phyloP scores from a whole-genome alignment of 2,888 invertebrate species.

The Perithous albicinctus region DNA sequence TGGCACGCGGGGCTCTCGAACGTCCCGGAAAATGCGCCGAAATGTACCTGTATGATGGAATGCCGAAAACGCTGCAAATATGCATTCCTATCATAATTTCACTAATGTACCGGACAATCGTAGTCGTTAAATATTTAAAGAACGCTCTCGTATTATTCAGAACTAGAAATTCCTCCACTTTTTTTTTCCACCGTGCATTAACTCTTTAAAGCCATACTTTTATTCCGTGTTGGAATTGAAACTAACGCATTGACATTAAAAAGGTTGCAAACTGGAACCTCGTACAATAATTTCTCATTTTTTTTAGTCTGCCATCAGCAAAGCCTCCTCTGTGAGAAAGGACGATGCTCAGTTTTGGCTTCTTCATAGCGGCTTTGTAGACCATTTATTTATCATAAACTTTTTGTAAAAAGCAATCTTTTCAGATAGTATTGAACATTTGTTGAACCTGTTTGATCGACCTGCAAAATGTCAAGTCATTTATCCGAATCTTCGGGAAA shows the following conservation, averaged over 20 bases:
- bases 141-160: constrained; percentile 31
- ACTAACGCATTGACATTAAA: not conserved
- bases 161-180: not conserved
- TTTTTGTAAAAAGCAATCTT: no score
- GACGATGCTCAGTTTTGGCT: no score
- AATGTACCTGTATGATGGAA: constrained; percentile 18
- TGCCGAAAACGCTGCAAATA: constrained; percentile 59
- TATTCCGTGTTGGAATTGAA: not conserved
- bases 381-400: no score
- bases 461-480: no score
- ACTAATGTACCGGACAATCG: constrained; percentile 42
- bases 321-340: no score
- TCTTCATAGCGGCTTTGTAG: no score
- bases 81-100: constrained; percentile 58
- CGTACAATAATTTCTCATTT: no score
- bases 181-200: constrained; percentile 34
- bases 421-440: no score
- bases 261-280: no score
- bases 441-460: no score
- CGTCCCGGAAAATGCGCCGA: constrained; percentile 23
- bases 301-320: no score
- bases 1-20: constrained; percentile 36
- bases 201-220: not conserved
- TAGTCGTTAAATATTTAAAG: constrained; percentile 50
- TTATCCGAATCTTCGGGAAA: no score